These are phyloP conservation scores for Hucho hucho DNA, from an alignment of 2,113 vertebrate genomes.

Conservation along the genomic window DNA sequence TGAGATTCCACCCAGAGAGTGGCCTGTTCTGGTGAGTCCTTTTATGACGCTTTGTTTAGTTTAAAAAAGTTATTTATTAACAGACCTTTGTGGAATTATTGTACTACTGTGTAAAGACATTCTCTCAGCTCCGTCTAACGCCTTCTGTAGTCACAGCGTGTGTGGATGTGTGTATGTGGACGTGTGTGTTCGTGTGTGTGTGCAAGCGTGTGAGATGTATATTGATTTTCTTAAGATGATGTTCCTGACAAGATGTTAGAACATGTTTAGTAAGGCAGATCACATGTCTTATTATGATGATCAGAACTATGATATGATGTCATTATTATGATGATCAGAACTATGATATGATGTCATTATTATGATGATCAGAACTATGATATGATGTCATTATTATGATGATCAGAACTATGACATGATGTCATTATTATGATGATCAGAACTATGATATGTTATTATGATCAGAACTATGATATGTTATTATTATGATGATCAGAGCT, in stretches of 20 bases:
- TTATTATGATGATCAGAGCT: too few species aligned
- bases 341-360: conserved; percentile 53
- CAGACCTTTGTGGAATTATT: conserved; percentile 46
- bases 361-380: conserved; percentile 74
- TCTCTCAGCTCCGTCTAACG: conserved; percentile 39
- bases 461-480: too few species aligned
- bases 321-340: conserved; percentile 62
- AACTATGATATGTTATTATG: too few species aligned
- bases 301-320: conserved; percentile 52
- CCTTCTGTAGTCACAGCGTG: conserved; percentile 34
- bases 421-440: too few species aligned
- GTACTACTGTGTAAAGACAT: conserved; percentile 55
- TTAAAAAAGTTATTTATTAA: conserved; percentile 70
- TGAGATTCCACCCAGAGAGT: conserved; percentile 53
- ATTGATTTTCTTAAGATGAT: conserved; percentile 65
- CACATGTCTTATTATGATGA: conserved; percentile 59
- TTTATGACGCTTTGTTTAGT: conserved; percentile 64
- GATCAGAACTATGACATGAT: too few species aligned
- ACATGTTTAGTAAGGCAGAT: conserved; percentile 68
- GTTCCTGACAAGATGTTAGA: conserved; percentile 60
- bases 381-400: conserved; percentile 57
- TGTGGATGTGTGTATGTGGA: conserved; percentile 41
- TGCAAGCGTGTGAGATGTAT: conserved; percentile 8
- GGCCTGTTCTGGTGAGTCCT: conserved; percentile 59
- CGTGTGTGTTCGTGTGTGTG: conserved; percentile 40